These are phyloP conservation scores for Zoroaster sp. DNA, from an alignment of 53 echinoderm and acorn worm species.

Conservation along the genomic window DNA sequence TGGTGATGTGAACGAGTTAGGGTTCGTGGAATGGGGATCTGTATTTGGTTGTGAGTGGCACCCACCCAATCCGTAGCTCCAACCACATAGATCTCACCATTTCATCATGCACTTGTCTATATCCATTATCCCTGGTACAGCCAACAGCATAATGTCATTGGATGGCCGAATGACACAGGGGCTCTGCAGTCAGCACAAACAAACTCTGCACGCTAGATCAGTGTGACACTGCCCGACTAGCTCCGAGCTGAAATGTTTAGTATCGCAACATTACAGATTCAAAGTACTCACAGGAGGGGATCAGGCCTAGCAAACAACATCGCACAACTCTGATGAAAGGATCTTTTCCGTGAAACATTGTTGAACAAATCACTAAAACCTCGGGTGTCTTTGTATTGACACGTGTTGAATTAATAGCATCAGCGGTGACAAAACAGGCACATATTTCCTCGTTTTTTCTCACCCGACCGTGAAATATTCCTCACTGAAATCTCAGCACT, in stretches of 20 bases:
- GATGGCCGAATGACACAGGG: not conserved
- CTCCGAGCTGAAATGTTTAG: not conserved
- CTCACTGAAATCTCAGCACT: not conserved
- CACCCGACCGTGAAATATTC: not conserved
- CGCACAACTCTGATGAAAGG: not conserved
- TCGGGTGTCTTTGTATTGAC: not conserved
- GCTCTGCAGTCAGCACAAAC: constrained; percentile 13
- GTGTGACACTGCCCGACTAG: not conserved
- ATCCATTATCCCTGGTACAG: constrained; percentile 32
- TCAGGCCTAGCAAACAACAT: no score
- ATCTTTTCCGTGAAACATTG: not conserved
- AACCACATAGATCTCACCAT: not conserved
- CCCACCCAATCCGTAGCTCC: not conserved
- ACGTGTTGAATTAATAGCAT: not conserved
- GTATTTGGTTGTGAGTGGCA: not conserved
- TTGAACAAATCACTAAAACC: not conserved
- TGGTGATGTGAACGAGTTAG: not conserved
- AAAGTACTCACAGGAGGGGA: not conserved
- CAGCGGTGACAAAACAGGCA: not conserved
- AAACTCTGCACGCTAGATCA: not conserved
- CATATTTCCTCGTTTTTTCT: no score
- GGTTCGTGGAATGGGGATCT: not conserved
- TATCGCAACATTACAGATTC: not conserved
- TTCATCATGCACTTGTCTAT: not conserved
- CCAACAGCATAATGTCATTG: constrained; percentile 18